Evolutionary conservation across 2,113 vertebrate genomes (phyloP), one percentile per base, ranked within the genome.

Genomic region (Penelope pileata): DNA sequence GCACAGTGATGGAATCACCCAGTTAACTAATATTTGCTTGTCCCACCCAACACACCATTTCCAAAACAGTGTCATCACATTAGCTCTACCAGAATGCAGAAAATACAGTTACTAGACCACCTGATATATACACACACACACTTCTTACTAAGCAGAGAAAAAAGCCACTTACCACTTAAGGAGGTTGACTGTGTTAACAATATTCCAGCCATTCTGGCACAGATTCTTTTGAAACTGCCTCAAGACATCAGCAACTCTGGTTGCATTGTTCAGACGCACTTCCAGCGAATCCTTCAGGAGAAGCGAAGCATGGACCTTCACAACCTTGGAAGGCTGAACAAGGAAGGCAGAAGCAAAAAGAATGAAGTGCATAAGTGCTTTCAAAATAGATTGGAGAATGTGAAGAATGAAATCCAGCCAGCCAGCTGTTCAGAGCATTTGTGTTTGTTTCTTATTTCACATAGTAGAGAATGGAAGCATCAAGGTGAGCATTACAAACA

Each of bases 281-380:
- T 98, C 98, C 86, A 99, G 97, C 1, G 98, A 97, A 73, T 98
- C 97, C 88, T 97, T 98, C 90, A 97, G 69, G 21, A 97, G 95
- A 18, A 98, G 97, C 0, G 97, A 97, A 2, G 98, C 94, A 4
- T 98, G 98, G 91, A 99, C 96, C 96, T 99, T 99, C 70, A 99
- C 98, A 10, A 95, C 95, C 64, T 98, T 98, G 91, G 96, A 98
- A 36, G 96, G 97, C 98, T 99, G 94, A 67, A 73, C 32, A 60
- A 64, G 45, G 60, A 27, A 68, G 45, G 17, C 16, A 75, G 29
- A 40, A 34, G 23, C 12, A 73, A 76, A 56, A 47, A 51, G 30
- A 76, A 42, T 16, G 59, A 45, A 34, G 11, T 7, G 12, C 45
- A 79, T 86, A 21, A 64, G 42, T n/a, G n/a, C n/a, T n/a, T 73